Percentiles rank a stretch among this genome's conserved stretches.
phyloP scores from a whole-genome alignment of 2,888 invertebrate genomes.

The Fragum sueziense region DNA sequence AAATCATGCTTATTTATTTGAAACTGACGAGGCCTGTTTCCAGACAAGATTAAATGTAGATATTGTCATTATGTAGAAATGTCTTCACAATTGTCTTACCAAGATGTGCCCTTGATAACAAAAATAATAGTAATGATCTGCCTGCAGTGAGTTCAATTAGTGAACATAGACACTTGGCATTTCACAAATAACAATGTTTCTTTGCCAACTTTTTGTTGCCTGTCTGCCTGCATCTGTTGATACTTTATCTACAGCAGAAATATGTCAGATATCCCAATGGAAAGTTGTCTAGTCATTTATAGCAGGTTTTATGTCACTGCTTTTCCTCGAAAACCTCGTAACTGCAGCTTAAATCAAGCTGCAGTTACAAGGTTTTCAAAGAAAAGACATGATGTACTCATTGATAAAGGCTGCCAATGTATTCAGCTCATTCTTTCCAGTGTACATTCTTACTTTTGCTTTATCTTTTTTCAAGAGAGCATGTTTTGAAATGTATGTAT shows the following conservation, averaged over 20 bases:
- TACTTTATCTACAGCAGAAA: neutral
- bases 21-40: neutral
- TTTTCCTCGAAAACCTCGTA: no score
- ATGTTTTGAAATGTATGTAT: neutral
- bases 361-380: no score
- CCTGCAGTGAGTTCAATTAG: slow-evolving; percentile 16
- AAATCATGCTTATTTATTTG: neutral
- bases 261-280: no score
- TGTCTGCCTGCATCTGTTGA: neutral
- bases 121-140: slow-evolving; percentile 12
- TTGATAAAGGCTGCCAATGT: no score
- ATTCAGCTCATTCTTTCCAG: neutral
- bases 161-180: slow-evolving; percentile 8
- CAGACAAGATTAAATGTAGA: slow-evolving; percentile 12
- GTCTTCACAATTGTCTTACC: slow-evolving; percentile 12
- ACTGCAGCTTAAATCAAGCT: no score
- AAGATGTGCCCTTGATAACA: slow-evolving; percentile 16
- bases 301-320: no score
- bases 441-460: neutral
- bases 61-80: slow-evolving; percentile 20
- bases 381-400: no score
- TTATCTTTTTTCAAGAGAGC: neutral
- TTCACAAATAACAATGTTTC: neutral
- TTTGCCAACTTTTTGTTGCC: no score
- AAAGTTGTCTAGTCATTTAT: no score